Percentiles rank a stretch among this genome's conserved stretches.
Conservation (phyloP, 2,888 invertebrate species). For the Dusona sp. region DNA sequence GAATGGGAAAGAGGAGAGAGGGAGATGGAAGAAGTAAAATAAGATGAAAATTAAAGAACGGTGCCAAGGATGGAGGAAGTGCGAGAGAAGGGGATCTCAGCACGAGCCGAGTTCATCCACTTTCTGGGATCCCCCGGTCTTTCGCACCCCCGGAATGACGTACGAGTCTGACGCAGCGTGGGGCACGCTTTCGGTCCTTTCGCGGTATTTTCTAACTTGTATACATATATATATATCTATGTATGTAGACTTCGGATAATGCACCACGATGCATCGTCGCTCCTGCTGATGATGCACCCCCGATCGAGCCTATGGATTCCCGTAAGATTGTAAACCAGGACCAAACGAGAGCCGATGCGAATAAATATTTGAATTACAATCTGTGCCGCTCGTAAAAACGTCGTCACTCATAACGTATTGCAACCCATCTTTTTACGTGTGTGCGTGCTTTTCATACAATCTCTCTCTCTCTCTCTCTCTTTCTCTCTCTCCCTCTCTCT, state of each 20-base stretch:
- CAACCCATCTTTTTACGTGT: not conserved
- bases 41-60: slow-evolving; percentile 62
- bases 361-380: slow-evolving; percentile 83
- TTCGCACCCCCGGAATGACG: slow-evolving; percentile 80
- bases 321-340: slow-evolving; percentile 74
- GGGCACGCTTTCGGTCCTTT: slow-evolving; percentile 70
- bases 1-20: slow-evolving; percentile 22
- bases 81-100: slow-evolving; percentile 58
- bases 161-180: slow-evolving; percentile 82
- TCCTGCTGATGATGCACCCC: slow-evolving; percentile 58
- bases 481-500: not conserved
- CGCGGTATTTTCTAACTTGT: slow-evolving; percentile 51
- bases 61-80: slow-evolving; percentile 49
- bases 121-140: slow-evolving; percentile 68
- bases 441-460: not conserved
- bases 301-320: slow-evolving; percentile 65
- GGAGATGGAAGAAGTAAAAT: slow-evolving; percentile 44
- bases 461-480: not conserved
- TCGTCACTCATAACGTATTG: slow-evolving; percentile 82
- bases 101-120: slow-evolving; percentile 66
- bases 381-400: slow-evolving; percentile 81
- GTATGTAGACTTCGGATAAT: slow-evolving; percentile 1
- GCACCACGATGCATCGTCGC: slow-evolving; percentile 32
- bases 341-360: slow-evolving; percentile 75
- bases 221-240: slow-evolving; percentile 21